Conservation (phyloP, 2,888 invertebrate genomes). For the Zeuzera pyrina region DNA sequence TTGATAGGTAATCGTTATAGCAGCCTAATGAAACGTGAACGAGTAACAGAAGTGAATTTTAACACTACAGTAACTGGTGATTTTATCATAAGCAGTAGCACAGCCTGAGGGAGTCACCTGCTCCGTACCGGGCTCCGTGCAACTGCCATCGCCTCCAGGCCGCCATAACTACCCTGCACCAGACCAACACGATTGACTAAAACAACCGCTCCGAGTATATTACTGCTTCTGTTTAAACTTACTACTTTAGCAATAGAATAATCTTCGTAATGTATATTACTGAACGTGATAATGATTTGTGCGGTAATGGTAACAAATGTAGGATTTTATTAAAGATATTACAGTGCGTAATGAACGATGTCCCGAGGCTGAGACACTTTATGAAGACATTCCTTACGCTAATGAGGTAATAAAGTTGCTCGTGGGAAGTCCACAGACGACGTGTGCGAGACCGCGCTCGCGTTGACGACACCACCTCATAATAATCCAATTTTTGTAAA, state of each 20-base stretch:
- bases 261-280: slow-evolving; percentile 23
- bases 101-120: slow-evolving; percentile 33
- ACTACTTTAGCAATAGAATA: slow-evolving; percentile 2
- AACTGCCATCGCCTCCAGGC: slow-evolving; percentile 33
- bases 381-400: slow-evolving; percentile 62
- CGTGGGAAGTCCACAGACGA: slow-evolving; percentile 9
- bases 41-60: neutral
- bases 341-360: slow-evolving; percentile 55
- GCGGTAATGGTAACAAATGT: too few species aligned
- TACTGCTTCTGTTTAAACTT: slow-evolving; percentile 8
- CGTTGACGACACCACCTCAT: too few species aligned
- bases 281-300: too few species aligned
- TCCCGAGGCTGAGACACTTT: slow-evolving; percentile 57
- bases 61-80: too few species aligned
- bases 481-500: too few species aligned
- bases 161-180: slow-evolving; percentile 31
- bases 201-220: slow-evolving; percentile 18
- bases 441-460: neutral
- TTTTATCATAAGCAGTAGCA: too few species aligned
- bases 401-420: slow-evolving; percentile 35
- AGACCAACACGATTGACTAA: slow-evolving; percentile 6
- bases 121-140: slow-evolving; percentile 10
- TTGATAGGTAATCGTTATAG: too few species aligned
- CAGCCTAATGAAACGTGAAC: too few species aligned
- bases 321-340: slow-evolving; percentile 55